Conservation (phyloP, 2,888 invertebrate species). For the Thymelicus lineola region DNA sequence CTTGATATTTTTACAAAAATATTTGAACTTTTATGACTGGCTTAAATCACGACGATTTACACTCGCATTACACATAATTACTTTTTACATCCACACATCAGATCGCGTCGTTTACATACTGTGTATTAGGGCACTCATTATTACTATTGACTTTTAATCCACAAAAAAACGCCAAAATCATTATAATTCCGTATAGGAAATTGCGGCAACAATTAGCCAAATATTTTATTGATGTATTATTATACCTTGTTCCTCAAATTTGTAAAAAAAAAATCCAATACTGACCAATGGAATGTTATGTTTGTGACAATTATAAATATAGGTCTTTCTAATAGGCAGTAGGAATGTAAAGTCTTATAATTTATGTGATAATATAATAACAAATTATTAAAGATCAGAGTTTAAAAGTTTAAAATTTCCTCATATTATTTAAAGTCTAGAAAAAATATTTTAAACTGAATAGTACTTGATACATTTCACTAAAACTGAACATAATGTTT, state of each 20-base stretch:
- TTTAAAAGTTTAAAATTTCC: conserved; percentile 5
- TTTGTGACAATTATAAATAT: conserved; percentile 23
- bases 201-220: no score
- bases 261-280: conserved; percentile 12
- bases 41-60: not conserved
- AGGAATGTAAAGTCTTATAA: conserved; percentile 35
- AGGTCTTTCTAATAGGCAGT: conserved; percentile 26
- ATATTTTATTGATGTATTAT: not conserved
- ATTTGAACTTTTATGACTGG: no score
- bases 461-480: not conserved
- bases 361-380: conserved; percentile 15
- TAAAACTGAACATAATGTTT: conserved; percentile 17
- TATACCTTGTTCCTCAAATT: not conserved
- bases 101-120: no score
- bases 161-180: not conserved
- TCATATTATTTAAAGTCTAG: conserved; percentile 12
- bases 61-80: not conserved
- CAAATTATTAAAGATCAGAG: conserved; percentile 10
- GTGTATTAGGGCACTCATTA: not conserved
- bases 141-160: not conserved
- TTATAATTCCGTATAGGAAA: no score
- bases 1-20: no score
- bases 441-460: conserved; percentile 15
- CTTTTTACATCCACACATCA: no score
- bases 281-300: conserved; percentile 33